phyloP scores from a whole-genome alignment of 2,797 vertebrate genomes.

The Dermochelys coriacea region DNA sequence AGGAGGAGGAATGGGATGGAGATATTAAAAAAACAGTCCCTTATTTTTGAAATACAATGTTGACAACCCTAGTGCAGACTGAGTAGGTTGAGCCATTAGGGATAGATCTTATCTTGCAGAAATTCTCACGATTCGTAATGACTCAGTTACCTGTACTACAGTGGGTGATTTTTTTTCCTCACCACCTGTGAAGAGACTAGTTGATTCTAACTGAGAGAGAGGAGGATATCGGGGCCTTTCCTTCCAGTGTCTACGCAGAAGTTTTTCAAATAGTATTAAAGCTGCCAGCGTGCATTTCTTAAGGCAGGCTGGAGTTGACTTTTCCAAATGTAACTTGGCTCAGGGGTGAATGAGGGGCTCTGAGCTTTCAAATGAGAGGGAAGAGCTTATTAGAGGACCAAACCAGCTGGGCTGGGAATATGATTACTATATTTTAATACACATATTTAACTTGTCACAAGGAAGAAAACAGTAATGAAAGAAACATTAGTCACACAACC shows the following conservation, averaged over 20 bases:
- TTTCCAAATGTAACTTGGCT: neutral
- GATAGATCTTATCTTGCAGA: neutral
- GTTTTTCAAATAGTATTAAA: neutral
- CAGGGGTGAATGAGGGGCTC: neutral
- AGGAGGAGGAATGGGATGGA: neutral
- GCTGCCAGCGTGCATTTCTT: neutral
- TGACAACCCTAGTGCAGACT: neutral
- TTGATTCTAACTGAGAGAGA: neutral
- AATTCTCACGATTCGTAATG: neutral
- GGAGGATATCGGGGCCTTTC: neutral
- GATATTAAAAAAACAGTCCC: neutral
- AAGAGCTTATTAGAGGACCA: neutral
- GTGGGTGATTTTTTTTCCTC: neutral
- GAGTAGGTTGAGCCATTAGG: neutral
- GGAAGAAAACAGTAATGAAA: neutral
- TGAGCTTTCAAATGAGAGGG: conserved; percentile 2
- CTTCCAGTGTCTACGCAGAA: neutral
- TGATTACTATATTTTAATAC: neutral
- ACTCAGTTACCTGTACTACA: neutral
- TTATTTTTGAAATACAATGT: neutral
- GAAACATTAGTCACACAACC: neutral
- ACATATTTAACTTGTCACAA: neutral
- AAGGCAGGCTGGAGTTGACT: neutral
- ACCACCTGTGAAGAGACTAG: neutral
- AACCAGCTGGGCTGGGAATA: neutral